Evolutionary conservation across 2,113 vertebrate species (phyloP).

Genomic region (Gasterosteus aculeatus): DNA sequence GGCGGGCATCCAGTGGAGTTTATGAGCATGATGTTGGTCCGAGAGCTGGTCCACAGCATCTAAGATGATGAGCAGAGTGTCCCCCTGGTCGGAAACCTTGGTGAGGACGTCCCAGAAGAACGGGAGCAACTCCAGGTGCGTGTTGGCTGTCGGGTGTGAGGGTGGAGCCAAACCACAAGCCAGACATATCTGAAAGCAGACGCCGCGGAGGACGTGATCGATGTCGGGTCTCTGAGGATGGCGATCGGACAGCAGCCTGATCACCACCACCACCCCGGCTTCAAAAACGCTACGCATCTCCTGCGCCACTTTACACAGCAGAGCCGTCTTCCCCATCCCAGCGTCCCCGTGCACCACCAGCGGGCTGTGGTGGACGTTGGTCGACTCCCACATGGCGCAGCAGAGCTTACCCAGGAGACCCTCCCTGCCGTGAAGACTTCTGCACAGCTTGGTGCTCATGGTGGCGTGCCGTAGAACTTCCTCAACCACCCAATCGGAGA

Average conservation of each 20-base stretch:
- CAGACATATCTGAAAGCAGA: conserved; percentile 82
- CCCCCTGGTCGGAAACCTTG: conserved; percentile 70
- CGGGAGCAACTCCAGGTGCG: conserved; percentile 64
- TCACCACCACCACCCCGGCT: conserved; percentile 54
- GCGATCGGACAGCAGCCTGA: conserved; percentile 77
- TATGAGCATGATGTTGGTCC: conserved; percentile 36
- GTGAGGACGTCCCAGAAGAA: conserved; percentile 80
- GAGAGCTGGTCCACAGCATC: conserved; percentile 81
- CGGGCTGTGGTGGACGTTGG: conserved; percentile 53
- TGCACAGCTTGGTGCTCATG: conserved; percentile 58
- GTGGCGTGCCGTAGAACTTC: conserved; percentile 77
- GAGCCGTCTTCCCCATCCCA: conserved; percentile 83
- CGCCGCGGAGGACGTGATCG: conserved; percentile 74
- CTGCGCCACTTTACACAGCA: conserved; percentile 80
- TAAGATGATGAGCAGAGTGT: conserved; percentile 81
- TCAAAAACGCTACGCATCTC: conserved; percentile 64
- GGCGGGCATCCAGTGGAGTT: conserved; percentile 80
- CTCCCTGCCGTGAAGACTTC: conserved; percentile 75
- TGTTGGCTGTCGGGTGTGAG: conserved; percentile 56
- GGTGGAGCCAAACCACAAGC: conserved; percentile 77
- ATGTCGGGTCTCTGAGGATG: conserved; percentile 69
- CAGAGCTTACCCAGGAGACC: conserved; percentile 78
- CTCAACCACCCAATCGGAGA: conserved; percentile 58
- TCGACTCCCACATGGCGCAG: conserved; percentile 66
- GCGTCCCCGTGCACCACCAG: conserved; percentile 79